Evolutionary conservation across 1,140 invertebrate genomes (phyloP).

Genomic region (Piezodorus guildinii): DNA sequence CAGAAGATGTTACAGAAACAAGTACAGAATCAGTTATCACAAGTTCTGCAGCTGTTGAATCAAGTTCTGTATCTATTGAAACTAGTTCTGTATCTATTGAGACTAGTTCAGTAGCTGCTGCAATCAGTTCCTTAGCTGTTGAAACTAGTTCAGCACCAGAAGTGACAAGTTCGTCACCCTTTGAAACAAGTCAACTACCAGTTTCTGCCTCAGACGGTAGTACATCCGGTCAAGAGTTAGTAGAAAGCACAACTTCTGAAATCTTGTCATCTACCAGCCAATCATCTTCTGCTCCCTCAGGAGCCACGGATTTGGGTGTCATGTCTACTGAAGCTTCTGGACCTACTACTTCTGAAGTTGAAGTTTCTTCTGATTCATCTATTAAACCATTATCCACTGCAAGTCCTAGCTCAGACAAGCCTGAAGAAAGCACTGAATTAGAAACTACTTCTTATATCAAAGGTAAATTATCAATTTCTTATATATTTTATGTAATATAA

Average conservation of each 20-base stretch:
- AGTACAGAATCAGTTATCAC: too few relatives aligned
- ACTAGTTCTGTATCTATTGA: constrained; percentile 10
- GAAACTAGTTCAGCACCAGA: constrained; percentile 16
- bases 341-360: constrained; percentile 25
- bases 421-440: constrained; percentile 20
- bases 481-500: constrained; percentile 25
- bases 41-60: too few relatives aligned
- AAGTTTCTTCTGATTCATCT: not conserved
- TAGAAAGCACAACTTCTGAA: not conserved
- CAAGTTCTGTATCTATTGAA: too few relatives aligned
- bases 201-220: not conserved
- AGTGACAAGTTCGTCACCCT: constrained; percentile 5
- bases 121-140: not conserved
- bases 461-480: constrained; percentile 22
- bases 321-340: constrained; percentile 18
- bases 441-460: constrained; percentile 18
- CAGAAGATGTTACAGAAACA: not conserved
- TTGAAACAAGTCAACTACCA: constrained; percentile 4
- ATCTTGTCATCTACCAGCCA: not conserved
- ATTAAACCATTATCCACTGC: not conserved
- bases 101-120: not conserved
- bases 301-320: too few relatives aligned
- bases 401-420: constrained; percentile 24
- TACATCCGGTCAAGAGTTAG: not conserved
- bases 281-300: not conserved